Evolutionary conservation across 2,888 invertebrate species (phyloP), one percentile per base, ranked within the genome.

Genomic region (Stenolophus ochropezus): DNA sequence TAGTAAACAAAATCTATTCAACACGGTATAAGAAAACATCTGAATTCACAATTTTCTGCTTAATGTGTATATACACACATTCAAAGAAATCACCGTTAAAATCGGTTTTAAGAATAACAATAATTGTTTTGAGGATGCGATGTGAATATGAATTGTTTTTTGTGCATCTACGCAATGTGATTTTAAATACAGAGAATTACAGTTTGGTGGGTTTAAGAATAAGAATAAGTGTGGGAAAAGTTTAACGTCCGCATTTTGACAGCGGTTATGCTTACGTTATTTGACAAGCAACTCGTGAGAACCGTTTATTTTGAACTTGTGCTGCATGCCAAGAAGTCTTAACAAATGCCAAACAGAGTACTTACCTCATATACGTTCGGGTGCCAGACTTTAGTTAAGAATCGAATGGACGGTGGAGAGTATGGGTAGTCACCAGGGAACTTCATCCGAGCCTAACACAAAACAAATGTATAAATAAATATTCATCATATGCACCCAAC

Each of bases 301-400:
- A 69, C 11, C 18, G 14, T 56, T 69, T 69, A 33, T 69, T 69
- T 69, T 69, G 27, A 69, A 27, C n/a, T 69, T 33, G 6, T 8
- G 1, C 18, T 27, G 27, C 61, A 69, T 18, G 65, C 65, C 65
- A 69, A 69, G 33, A 5, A 69, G 6, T 1, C 33, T 1, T 51
- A 61, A 2, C 2, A 42, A 42, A 69, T 33, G 42, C 69, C 33
- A 69, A 69, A 33, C 14, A 73, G 33, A 20, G 47, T 65, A 91
- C 94, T 94, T 91, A 97, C 97, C 94, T 99, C 99, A 91, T 99
- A 99, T 20, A 99, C 99, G 92, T 99, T 99, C 85, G 99, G 99
- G 92, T 99, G 99, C 98, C 99, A 99, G 86, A 99, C 98, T 94
- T 99, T 99, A 85, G 98, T 97, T 89, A 98, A 92, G 92, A 99